Evolutionary conservation across 2,888 invertebrate species (phyloP), one percentile per base, ranked within the genome.

Genomic region (Cataglyphis livida): DNA sequence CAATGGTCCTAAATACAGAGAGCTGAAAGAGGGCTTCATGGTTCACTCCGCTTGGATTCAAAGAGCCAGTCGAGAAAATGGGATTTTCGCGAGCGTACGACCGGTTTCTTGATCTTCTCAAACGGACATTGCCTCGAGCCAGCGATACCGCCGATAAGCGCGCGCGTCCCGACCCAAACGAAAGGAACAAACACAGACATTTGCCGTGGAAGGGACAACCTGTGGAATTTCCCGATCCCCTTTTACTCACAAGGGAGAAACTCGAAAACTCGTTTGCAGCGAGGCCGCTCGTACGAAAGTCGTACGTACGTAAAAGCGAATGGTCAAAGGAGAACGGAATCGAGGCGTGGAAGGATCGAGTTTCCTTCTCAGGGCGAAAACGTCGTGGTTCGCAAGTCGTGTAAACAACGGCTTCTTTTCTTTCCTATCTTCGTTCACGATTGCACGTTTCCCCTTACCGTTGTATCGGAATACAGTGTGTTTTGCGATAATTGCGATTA

Each of bases 211-310:
- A 76, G 81, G 84, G 85, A 85, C 87, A 89, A 91, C 91, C 91
- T 91, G 91, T 91, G 88, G 91, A 91, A 91, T 91, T 91, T 66
- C 84, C 78, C 74, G 84, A 84, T 89, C 88, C 87, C 84, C 82
- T 90, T 90, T 89, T 85, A 70, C 76, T 61, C 84, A 59, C 64
- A 54, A 62, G 61, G 62, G 44, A 65, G 66, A 75, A 83, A 87
- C 87, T 90, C 78, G 87, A 87, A 91, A 91, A 91, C 88, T 88
- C 89, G 87, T 90, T 88, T 89, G 85, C 84, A 64, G 89, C 38
- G 82, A 68, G 84, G 61, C 82, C 83, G 87, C 73, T 79, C 85
- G 83, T 48, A 59, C 85, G 88, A 84, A 88, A 85, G 88, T 83
- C 84, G 74, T 75, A 81, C 79, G 78, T 82, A 84, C 73, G 79